These are phyloP conservation scores for Globodera ellingtonae DNA, from an alignment of 1,140 invertebrate genomes.

Conservation along the genomic window DNA sequence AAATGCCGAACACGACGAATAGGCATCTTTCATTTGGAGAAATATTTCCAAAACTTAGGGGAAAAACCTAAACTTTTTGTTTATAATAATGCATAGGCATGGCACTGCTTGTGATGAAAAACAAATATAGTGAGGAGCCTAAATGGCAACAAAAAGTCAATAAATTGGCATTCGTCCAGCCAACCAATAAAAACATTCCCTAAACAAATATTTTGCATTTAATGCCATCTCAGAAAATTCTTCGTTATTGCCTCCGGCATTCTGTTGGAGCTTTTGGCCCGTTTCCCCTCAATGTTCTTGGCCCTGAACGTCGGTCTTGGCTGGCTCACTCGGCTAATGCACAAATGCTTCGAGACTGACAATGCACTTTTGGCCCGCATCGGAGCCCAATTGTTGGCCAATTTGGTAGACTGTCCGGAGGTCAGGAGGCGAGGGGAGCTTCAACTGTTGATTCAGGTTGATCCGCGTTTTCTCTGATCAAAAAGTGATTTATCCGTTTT, in stretches of 20 bases:
- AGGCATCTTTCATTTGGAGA: background rate
- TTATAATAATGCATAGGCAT: too few relatives aligned
- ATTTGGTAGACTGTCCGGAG: background rate
- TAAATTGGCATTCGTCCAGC: too few relatives aligned
- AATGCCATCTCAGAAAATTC: background rate
- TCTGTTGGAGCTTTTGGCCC: slow-evolving; percentile 2
- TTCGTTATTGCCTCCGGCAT: background rate
- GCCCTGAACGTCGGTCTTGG: background rate
- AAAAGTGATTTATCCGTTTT: too few relatives aligned
- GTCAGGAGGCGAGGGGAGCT: background rate
- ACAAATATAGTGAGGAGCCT: background rate
- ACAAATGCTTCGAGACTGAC: slow-evolving; percentile 2
- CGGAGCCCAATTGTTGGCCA: background rate
- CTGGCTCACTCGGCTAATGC: background rate
- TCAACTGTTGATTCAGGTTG: background rate
- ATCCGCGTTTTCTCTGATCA: too few relatives aligned
- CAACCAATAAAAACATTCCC: too few relatives aligned
- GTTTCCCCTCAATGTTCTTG: background rate
- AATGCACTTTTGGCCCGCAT: background rate
- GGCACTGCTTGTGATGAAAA: background rate
- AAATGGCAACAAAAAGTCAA: background rate
- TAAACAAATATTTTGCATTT: too few relatives aligned
- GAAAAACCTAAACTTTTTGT: too few relatives aligned
- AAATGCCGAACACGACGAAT: background rate
- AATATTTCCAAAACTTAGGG: too few relatives aligned